A percentile compares a stretch with the other conserved stretches of the same genome.
Evolutionary conservation across 1,140 invertebrate genomes (phyloP).

Genomic region (Cherax destructor): DNA sequence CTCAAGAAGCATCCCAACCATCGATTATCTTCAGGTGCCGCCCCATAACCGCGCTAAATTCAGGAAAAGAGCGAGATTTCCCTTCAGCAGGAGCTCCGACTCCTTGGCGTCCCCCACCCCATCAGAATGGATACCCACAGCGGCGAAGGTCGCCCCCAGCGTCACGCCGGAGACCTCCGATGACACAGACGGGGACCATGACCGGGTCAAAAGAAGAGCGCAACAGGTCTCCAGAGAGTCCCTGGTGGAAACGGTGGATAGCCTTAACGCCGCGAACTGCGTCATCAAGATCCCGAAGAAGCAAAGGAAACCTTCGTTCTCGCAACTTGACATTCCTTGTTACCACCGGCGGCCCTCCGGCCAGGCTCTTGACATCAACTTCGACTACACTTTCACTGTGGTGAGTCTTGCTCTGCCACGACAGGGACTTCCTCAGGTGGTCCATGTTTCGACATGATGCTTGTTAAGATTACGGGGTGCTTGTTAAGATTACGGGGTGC

Average conservation of each 20-base stretch:
- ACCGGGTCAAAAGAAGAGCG: conserved; percentile 20
- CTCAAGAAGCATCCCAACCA: conserved; percentile 32
- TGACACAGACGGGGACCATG: not conserved
- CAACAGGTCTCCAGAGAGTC: not conserved
- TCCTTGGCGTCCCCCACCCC: not conserved
- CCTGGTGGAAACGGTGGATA: conserved; percentile 12
- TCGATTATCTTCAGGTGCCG: conserved; percentile 63
- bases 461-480: not conserved
- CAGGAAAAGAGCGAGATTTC: conserved; percentile 24
- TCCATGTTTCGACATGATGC: too few species aligned
- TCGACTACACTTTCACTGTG: conserved; percentile 66
- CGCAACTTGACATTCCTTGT: conserved; percentile 60
- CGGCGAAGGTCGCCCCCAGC: not conserved
- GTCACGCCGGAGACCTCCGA: not conserved
- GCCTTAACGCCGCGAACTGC: conserved; percentile 60
- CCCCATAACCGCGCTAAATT: conserved; percentile 51
- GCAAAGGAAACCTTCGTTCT: conserved; percentile 53
- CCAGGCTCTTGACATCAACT: conserved; percentile 62
- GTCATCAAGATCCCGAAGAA: conserved; percentile 65
- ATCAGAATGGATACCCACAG: not conserved
- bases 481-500: too few species aligned
- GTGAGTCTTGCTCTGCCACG: conserved; percentile 14
- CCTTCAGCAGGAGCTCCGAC: conserved; percentile 21
- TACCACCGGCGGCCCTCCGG: conserved; percentile 59
- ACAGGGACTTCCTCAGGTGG: not conserved